Evolutionary conservation across 2,113 vertebrate species (phyloP).

Genomic region (Isurus oxyrinchus): DNA sequence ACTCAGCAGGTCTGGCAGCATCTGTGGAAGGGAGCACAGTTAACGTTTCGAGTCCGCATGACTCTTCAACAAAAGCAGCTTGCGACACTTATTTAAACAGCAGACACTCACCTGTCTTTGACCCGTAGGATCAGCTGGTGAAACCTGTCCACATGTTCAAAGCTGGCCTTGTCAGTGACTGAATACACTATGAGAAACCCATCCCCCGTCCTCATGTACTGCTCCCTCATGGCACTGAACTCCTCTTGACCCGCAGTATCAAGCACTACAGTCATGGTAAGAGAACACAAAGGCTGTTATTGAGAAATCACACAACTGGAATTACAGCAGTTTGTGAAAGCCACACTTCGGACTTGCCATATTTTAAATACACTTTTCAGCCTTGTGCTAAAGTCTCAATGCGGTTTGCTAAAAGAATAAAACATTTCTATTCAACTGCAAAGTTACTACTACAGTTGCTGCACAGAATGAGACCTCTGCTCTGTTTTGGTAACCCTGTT

Average conservation of each 20-base stretch:
- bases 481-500: neutral
- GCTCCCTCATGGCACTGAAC: constrained; percentile 97
- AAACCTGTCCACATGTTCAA: constrained; percentile 92
- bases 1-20: too few relatives aligned
- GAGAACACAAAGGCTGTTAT: neutral
- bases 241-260: constrained; percentile 97
- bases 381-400: neutral
- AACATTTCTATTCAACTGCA: neutral
- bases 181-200: constrained; percentile 97
- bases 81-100: neutral
- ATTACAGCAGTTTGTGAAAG: neutral
- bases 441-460: neutral
- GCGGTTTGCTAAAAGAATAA: neutral
- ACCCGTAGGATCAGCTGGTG: constrained; percentile 96
- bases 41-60: too few relatives aligned
- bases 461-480: neutral
- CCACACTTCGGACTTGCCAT: neutral
- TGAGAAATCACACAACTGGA: neutral
- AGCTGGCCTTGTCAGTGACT: constrained; percentile 96
- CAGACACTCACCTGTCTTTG: constrained; percentile 81
- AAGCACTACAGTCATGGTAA: constrained; percentile 62
- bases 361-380: neutral
- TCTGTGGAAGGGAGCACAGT: too few relatives aligned
- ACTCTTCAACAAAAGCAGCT: neutral
- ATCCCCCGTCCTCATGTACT: constrained; percentile 96